phyloP scores from a whole-genome alignment of 2,113 vertebrate species.

The Carassius carassius region DNA sequence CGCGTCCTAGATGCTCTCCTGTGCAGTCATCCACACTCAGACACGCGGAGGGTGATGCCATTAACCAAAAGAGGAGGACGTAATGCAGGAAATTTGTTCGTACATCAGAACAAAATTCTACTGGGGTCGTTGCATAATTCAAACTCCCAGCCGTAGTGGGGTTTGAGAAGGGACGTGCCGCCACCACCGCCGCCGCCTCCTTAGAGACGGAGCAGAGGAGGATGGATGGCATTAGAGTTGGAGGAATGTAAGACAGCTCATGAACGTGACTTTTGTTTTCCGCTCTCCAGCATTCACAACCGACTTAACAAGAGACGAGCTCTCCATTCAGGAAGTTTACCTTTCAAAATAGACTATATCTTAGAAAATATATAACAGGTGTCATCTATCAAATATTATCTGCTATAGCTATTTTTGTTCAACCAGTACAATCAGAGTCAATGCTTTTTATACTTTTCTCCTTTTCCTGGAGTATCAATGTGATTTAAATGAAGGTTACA shows the following conservation, averaged over 20 bases:
- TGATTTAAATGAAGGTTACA: slow-evolving; percentile 74
- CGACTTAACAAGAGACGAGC: slow-evolving; percentile 55
- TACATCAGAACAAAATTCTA: slow-evolving; percentile 80
- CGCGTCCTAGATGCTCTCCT: slow-evolving; percentile 34
- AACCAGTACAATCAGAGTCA: slow-evolving; percentile 75
- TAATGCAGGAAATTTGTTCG: slow-evolving; percentile 73
- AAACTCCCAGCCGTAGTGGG: slow-evolving; percentile 70
- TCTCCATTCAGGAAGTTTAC: slow-evolving; percentile 77
- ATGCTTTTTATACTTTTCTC: slow-evolving; percentile 63
- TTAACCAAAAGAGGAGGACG: slow-evolving; percentile 48
- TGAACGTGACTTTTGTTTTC: slow-evolving; percentile 64
- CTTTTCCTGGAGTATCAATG: slow-evolving; percentile 67
- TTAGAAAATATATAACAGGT: slow-evolving; percentile 83
- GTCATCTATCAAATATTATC: slow-evolving; percentile 76
- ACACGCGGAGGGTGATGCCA: slow-evolving; percentile 54
- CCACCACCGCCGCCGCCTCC: slow-evolving; percentile 57
- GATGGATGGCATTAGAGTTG: slow-evolving; percentile 49
- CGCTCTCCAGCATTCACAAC: slow-evolving; percentile 73
- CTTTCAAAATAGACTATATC: slow-evolving; percentile 83
- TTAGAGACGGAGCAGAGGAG: slow-evolving; percentile 63
- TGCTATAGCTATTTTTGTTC: slow-evolving; percentile 76
- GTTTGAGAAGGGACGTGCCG: slow-evolving; percentile 75
- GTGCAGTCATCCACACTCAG: slow-evolving; percentile 53
- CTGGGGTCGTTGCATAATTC: slow-evolving; percentile 81
- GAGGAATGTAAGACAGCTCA: slow-evolving; percentile 68